Percentiles rank a stretch among this genome's conserved stretches.
These are phyloP conservation scores for Strigamia transsilvanica DNA, from an alignment of 2,888 invertebrate species.

Conservation along the genomic window DNA sequence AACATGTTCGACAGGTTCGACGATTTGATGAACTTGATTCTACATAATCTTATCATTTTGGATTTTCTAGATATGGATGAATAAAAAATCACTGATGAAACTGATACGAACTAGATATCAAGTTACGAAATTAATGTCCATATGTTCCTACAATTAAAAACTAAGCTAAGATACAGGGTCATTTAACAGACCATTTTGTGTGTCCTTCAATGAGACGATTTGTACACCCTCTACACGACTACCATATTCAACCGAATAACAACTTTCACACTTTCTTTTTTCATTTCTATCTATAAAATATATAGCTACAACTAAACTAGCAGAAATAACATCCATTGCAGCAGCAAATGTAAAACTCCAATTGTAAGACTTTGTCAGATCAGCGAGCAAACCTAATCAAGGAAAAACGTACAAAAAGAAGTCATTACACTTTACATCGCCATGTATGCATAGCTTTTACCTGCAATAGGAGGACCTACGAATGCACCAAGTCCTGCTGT, in stretches of 20 bases:
- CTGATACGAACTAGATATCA: neutral
- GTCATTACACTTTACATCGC: neutral
- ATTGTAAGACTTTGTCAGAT: neutral
- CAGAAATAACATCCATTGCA: neutral
- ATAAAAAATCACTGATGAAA: neutral
- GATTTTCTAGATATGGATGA: neutral
- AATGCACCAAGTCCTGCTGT: slow-evolving; percentile 30
- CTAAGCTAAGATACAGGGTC: neutral
- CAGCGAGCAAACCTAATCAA: slow-evolving; percentile 3
- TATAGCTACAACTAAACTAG: neutral
- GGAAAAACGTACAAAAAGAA: neutral
- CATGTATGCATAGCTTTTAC: neutral
- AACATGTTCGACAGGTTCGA: no score
- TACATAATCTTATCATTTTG: neutral
- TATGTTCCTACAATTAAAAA: no score
- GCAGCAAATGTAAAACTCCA: neutral
- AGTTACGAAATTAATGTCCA: neutral
- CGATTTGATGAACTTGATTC: neutral
- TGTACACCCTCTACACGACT: neutral
- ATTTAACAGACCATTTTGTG: neutral
- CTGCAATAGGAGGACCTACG: slow-evolving; percentile 18
- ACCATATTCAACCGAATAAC: neutral
- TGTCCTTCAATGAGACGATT: neutral
- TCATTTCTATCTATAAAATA: neutral
- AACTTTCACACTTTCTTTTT: neutral